phyloP scores from a whole-genome alignment of 2,888 invertebrate genomes.

The Erpobdella octoculata region DNA sequence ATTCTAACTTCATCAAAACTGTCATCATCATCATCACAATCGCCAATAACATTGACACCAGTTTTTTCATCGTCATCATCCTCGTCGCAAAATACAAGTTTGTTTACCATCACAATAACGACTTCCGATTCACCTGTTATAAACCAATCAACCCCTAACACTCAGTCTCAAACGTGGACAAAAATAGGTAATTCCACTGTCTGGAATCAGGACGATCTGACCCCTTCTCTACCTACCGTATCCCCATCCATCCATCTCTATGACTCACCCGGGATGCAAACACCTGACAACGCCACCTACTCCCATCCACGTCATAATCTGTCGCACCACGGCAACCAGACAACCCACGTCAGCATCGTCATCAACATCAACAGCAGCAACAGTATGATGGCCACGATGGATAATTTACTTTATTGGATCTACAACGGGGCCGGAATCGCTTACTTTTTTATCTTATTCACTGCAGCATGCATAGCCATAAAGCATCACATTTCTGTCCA shows the following conservation, averaged over 20 bases:
- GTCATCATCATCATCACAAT: background rate
- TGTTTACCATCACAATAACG: too few species aligned
- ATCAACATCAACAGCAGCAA: background rate
- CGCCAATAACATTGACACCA: background rate
- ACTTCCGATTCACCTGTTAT: too few species aligned
- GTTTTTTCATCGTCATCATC: background rate
- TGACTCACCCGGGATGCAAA: too few species aligned
- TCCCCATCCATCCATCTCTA: too few species aligned
- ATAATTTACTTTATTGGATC: background rate
- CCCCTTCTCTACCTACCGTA: too few species aligned
- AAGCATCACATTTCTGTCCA: background rate
- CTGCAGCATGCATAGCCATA: background rate
- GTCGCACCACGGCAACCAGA: background rate
- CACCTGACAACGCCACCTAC: too few species aligned
- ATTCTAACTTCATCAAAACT: conserved; percentile 11
- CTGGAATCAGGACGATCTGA: too few species aligned
- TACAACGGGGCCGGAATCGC: background rate
- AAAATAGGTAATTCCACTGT: too few species aligned
- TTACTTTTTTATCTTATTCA: background rate
- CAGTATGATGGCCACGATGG: background rate
- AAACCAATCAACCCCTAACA: too few species aligned
- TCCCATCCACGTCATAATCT: conserved; percentile 5
- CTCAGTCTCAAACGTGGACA: too few species aligned
- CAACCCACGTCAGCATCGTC: background rate
- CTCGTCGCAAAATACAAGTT: too few species aligned